A percentile compares a stretch with the other conserved stretches of the same genome.
phyloP scores from a whole-genome alignment of 1,140 invertebrate genomes.

The Planococcus citri region DNA sequence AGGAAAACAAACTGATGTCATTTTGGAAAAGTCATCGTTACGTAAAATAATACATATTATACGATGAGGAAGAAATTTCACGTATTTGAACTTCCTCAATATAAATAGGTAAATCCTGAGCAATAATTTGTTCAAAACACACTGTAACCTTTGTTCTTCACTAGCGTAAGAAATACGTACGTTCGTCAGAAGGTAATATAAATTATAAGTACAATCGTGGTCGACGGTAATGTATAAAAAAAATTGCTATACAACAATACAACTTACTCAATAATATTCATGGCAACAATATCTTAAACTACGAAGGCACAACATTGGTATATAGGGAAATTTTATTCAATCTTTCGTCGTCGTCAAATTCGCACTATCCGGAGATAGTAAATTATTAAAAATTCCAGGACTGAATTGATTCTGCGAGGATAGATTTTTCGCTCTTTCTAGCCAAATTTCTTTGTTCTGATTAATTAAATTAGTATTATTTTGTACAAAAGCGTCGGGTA shows the following conservation, averaged over 20 bases:
- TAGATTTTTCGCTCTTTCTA: conserved; percentile 24
- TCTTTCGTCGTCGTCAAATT: not conserved
- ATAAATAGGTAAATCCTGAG: no score
- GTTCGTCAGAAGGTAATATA: no score
- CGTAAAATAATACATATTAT: no score
- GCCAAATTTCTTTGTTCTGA: conserved; percentile 30
- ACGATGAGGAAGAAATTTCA: no score
- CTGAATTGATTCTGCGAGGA: not conserved
- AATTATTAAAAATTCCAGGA: not conserved
- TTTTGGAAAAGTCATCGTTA: no score
- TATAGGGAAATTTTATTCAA: not conserved
- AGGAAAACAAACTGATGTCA: no score
- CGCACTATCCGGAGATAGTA: not conserved
- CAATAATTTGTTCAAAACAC: no score
- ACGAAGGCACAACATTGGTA: not conserved
- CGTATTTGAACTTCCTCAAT: no score
- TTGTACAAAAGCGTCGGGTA: conserved; percentile 68
- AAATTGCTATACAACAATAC: not conserved
- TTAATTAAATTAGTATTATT: conserved; percentile 53
- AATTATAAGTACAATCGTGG: no score
- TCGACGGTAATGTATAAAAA: not conserved
- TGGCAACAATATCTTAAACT: not conserved
- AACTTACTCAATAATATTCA: not conserved
- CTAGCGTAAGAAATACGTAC: no score
- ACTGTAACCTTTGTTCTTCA: no score